Percentiles rank a stretch among this genome's conserved stretches.
phyloP scores from a whole-genome alignment of 2,797 vertebrate genomes.

The Hirundo rustica region DNA sequence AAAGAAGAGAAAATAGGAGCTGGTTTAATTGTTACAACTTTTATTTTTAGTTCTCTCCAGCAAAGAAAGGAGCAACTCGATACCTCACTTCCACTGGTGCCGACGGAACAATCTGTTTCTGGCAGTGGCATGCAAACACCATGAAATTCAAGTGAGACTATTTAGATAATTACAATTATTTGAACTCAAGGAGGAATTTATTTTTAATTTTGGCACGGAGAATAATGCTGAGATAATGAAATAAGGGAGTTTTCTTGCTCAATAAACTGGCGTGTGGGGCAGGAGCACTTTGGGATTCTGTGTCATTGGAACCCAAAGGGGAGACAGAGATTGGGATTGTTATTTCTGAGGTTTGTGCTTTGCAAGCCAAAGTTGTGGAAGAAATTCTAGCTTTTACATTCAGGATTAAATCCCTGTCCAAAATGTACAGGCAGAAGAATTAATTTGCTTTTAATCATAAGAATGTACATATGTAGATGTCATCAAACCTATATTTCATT shows the following conservation, averaged over 20 bases:
- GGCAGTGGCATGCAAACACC: constrained; percentile 93
- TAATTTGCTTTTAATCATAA: neutral
- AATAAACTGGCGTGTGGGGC: neutral
- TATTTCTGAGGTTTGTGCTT: neutral
- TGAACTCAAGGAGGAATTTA: neutral
- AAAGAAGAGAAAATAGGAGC: neutral
- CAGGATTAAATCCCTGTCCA: neutral
- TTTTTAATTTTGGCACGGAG: neutral
- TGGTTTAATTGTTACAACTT: constrained; percentile 44
- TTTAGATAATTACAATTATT: neutral
- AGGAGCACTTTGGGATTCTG: neutral
- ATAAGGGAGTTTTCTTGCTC: neutral
- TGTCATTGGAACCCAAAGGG: neutral
- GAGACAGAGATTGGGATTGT: neutral
- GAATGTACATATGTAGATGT: neutral
- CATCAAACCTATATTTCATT: neutral
- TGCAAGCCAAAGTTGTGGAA: neutral
- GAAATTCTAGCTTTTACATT: neutral
- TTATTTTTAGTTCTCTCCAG: constrained; percentile 90
- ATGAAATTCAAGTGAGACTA: constrained; percentile 92
- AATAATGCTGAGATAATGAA: neutral
- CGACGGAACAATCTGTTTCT: constrained; percentile 98
- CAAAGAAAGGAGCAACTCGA: constrained; percentile 86
- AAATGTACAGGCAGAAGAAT: neutral
- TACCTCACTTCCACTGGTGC: constrained; percentile 97